Evolutionary conservation across 2,888 invertebrate species (phyloP).

Genomic region (Rhimphoctona megacephalus): DNA sequence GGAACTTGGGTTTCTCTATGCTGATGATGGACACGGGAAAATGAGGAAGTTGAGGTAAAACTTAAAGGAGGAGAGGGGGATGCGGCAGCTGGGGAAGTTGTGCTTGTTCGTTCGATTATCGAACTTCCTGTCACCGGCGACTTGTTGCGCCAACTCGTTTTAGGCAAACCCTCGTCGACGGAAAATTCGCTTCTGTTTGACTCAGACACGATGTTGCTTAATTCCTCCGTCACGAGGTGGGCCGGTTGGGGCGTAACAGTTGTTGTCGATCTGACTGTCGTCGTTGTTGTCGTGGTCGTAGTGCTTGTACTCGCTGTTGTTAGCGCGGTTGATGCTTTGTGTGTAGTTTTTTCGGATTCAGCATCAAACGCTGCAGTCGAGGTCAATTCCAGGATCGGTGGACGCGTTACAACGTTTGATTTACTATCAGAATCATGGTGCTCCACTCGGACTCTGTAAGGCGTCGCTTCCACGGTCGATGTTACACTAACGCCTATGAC

Average conservation of each 20-base stretch:
- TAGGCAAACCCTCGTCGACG: slow-evolving; percentile 87
- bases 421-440: slow-evolving; percentile 77
- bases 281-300: slow-evolving; percentile 24
- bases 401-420: slow-evolving; percentile 73
- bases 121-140: slow-evolving; percentile 77
- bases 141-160: slow-evolving; percentile 83
- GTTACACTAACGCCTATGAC: slow-evolving; percentile 87
- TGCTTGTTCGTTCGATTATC: slow-evolving; percentile 53
- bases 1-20: slow-evolving; percentile 64
- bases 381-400: slow-evolving; percentile 65
- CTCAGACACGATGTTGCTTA: slow-evolving; percentile 86
- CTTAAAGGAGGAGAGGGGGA: slow-evolving; percentile 41
- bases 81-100: slow-evolving; percentile 52
- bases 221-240: slow-evolving; percentile 83
- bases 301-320: slow-evolving; percentile 83
- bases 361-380: slow-evolving; percentile 62
- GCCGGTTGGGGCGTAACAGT: slow-evolving; percentile 74
- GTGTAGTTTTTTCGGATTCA: slow-evolving; percentile 55
- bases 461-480: slow-evolving; percentile 87
- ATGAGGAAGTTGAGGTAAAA: slow-evolving; percentile 7
- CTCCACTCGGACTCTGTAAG: slow-evolving; percentile 84
- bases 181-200: slow-evolving; percentile 87
- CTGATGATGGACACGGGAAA: slow-evolving; percentile 51
- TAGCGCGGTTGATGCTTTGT: slow-evolving; percentile 63
- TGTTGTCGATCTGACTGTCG: slow-evolving; percentile 68